These are phyloP conservation scores for Ammospiza caudacuta DNA, from an alignment of 2,113 vertebrate genomes.

Conservation along the genomic window DNA sequence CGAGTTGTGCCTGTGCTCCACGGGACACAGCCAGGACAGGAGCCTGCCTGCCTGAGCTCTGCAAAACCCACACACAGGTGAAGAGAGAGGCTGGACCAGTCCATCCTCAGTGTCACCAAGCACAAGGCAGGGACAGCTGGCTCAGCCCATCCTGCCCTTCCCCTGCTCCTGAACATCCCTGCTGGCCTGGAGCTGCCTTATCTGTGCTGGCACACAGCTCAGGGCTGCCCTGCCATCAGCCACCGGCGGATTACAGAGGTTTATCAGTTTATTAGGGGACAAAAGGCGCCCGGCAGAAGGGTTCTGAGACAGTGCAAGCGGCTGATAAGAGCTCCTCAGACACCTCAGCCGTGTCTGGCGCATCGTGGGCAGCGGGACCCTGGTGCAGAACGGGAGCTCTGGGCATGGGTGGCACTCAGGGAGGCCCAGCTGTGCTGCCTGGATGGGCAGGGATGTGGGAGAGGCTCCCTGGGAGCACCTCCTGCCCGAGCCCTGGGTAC, in stretches of 20 bases:
- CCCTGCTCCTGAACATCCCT: background rate
- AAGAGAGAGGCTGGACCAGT: background rate
- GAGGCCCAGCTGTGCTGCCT: background rate
- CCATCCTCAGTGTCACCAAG: background rate
- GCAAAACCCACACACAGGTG: rapidly evolving
- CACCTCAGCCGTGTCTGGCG: background rate
- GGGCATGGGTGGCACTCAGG: background rate
- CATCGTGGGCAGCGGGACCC: background rate
- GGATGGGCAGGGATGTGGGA: background rate
- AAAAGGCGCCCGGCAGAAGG: constrained; percentile 56
- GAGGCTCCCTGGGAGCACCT: background rate
- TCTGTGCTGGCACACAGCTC: background rate
- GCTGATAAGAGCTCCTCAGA: constrained; percentile 53
- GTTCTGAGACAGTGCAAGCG: constrained; percentile 22
- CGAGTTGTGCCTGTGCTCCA: rapidly evolving
- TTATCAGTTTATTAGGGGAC: constrained; percentile 58
- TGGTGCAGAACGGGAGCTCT: background rate
- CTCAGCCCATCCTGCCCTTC: background rate
- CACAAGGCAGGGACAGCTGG: background rate
- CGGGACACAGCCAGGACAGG: rapidly evolving
- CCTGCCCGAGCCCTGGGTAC: background rate
- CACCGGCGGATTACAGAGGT: constrained; percentile 4
- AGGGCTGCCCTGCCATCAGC: constrained; percentile 22
- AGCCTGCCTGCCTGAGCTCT: rapidly evolving
- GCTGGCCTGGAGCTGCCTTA: constrained; percentile 20